Conservation (phyloP, 2,113 vertebrate genomes). For the Gymnogyps californianus region DNA sequence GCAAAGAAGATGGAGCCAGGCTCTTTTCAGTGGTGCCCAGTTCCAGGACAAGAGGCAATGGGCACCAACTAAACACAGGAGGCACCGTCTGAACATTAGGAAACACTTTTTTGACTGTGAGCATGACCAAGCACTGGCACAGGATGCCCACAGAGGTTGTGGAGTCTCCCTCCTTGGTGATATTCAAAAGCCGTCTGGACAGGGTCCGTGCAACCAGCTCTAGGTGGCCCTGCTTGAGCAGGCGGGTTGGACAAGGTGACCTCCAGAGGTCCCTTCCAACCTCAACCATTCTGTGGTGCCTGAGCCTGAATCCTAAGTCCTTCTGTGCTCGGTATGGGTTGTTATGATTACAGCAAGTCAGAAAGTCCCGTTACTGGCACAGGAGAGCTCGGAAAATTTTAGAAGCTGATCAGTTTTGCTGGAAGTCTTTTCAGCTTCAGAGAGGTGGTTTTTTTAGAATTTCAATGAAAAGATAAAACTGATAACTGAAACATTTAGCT, state of each 20-base stretch:
- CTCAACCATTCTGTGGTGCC: not conserved
- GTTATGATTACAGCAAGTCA: not conserved
- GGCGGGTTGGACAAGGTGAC: no score
- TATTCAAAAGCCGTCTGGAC: not conserved
- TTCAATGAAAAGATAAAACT: not conserved
- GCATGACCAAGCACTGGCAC: not conserved
- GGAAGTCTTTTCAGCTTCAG: not conserved
- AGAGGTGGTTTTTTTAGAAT: not conserved
- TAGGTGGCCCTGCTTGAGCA: not conserved
- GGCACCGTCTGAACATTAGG: not conserved
- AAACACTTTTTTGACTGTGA: not conserved
- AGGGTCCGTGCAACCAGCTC: not conserved
- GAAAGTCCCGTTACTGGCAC: not conserved
- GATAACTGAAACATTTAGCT: conserved; percentile 15
- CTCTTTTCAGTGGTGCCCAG: not conserved
- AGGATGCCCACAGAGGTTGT: not conserved
- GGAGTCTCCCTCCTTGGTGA: not conserved
- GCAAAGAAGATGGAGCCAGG: not conserved
- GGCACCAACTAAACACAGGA: not conserved
- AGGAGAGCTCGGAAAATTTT: not conserved
- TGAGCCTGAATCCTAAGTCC: not conserved
- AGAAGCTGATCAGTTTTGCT: not conserved
- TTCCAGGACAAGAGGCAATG: not conserved
- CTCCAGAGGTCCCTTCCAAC: not conserved
- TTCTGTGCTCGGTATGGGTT: fast-evolving